phyloP scores from a whole-genome alignment of 2,797 vertebrate species.

The Sebastiscus albofasciatus region DNA sequence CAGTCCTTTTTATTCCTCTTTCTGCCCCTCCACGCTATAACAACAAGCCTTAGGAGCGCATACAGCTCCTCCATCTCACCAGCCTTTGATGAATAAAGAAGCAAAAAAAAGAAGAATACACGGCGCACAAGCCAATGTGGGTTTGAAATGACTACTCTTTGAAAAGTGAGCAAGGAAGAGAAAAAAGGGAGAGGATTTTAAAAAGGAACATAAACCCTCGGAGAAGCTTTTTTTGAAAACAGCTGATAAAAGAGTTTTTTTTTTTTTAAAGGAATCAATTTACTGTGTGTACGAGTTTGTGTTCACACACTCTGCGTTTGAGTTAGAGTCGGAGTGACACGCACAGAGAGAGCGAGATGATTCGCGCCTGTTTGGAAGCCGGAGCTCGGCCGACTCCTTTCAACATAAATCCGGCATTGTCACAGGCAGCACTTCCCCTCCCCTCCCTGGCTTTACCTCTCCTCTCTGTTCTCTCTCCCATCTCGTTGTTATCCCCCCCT shows the following conservation, averaged over 20 bases:
- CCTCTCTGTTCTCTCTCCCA: slow-evolving; percentile 14
- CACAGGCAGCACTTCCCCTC: slow-evolving; percentile 14
- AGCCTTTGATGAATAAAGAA: slow-evolving; percentile 49
- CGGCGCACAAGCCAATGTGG: slow-evolving; percentile 1
- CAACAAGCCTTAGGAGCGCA: slow-evolving; percentile 17
- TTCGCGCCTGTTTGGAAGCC: slow-evolving; percentile 27
- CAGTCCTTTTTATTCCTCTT: slow-evolving; percentile 33
- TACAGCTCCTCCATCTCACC: slow-evolving; percentile 3
- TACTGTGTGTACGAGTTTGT: slow-evolving; percentile 26
- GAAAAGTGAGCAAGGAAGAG: slow-evolving; percentile 38
- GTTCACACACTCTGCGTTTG: slow-evolving; percentile 32
- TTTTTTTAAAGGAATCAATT: slow-evolving; percentile 47
- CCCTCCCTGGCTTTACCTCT: slow-evolving; percentile 28
- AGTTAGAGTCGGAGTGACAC: slow-evolving; percentile 3
- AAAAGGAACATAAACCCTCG: slow-evolving; percentile 46
- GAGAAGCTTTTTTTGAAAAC: slow-evolving; percentile 43
- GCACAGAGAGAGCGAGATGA: slow-evolving; percentile 16
- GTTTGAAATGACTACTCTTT: slow-evolving; percentile 50
- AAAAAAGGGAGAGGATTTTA: slow-evolving; percentile 5
- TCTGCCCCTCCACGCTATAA: slow-evolving; percentile 29
- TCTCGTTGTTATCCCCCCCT: slow-evolving; percentile 23
- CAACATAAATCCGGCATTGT: slow-evolving; percentile 45
- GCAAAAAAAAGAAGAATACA: slow-evolving; percentile 29
- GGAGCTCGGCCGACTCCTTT: slow-evolving; percentile 15
- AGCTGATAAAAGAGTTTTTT: slow-evolving; percentile 33